phyloP scores from a whole-genome alignment of 2,113 vertebrate genomes.

The Bos javanicus region DNA sequence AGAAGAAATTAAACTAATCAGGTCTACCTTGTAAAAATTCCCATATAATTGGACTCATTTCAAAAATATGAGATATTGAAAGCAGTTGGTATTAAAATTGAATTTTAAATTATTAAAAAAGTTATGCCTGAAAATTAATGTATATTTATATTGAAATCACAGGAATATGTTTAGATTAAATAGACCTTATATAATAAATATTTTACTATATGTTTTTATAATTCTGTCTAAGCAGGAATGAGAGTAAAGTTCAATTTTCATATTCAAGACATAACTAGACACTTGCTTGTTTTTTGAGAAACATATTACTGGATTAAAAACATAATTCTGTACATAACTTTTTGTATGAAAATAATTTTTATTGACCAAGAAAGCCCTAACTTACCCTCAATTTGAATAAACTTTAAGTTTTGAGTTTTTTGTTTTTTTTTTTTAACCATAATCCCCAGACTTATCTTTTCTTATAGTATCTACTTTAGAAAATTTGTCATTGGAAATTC shows the following conservation, averaged over 20 bases:
- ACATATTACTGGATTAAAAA: neutral
- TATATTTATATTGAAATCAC: neutral
- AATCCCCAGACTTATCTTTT: neutral
- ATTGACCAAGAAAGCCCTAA: neutral
- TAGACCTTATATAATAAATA: neutral
- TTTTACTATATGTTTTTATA: neutral
- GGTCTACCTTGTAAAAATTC: neutral
- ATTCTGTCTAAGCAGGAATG: neutral
- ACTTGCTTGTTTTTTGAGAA: neutral
- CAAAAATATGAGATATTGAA: neutral
- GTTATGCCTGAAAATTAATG: neutral
- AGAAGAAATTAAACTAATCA: neutral
- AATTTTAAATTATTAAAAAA: neutral
- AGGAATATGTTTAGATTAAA: neutral
- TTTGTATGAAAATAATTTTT: neutral
- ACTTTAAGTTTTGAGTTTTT: accelerated
- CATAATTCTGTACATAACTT: neutral
- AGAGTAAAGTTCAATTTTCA: neutral
- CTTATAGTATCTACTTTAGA: neutral
- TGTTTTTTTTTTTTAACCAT: neutral
- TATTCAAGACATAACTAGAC: neutral
- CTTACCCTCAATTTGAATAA: neutral
- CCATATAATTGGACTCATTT: neutral
- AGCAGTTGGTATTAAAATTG: neutral
- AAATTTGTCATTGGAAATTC: neutral